These are phyloP conservation scores for Festucalex cinctus DNA, from an alignment of 2,113 vertebrate species.

Conservation along the genomic window DNA sequence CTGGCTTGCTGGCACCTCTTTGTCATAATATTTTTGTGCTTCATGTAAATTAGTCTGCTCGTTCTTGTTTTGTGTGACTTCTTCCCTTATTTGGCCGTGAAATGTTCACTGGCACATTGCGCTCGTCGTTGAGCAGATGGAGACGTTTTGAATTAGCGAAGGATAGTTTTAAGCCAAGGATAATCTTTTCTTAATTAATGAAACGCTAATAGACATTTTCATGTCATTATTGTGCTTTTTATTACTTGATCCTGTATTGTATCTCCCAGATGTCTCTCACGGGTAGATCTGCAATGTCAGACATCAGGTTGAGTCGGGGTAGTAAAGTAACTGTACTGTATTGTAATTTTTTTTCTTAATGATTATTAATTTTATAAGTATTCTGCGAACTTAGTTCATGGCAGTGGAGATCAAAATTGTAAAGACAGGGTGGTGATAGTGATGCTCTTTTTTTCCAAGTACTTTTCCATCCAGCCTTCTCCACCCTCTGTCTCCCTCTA, in stretches of 20 bases:
- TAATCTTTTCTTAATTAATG: constrained; percentile 6
- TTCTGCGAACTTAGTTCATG: constrained; percentile 35
- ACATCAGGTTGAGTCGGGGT: neutral
- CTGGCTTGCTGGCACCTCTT: constrained; percentile 11
- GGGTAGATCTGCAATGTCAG: constrained; percentile 20
- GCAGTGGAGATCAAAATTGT: constrained; percentile 31
- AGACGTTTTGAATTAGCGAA: constrained; percentile 24
- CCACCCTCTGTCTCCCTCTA: constrained; percentile 25
- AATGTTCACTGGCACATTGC: constrained; percentile 19
- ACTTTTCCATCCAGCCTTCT: constrained; percentile 14
- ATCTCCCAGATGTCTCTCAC: constrained; percentile 16
- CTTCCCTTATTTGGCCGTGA: constrained; percentile 22
- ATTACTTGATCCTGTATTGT: neutral
- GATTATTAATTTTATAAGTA: constrained; percentile 18
- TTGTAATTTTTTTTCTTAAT: constrained; percentile 26
- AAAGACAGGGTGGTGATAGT: constrained; percentile 6
- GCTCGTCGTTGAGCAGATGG: constrained; percentile 42
- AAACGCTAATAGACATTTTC: neutral
- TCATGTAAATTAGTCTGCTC: constrained; percentile 10
- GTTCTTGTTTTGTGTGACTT: constrained; percentile 18
- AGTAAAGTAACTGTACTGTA: constrained; percentile 3
- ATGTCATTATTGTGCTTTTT: neutral
- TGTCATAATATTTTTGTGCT: constrained; percentile 15
- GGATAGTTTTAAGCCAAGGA: constrained; percentile 11
- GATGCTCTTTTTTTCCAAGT: constrained; percentile 20